Conservation (phyloP, 2,888 invertebrate species). For the Zeuzera pyrina region DNA sequence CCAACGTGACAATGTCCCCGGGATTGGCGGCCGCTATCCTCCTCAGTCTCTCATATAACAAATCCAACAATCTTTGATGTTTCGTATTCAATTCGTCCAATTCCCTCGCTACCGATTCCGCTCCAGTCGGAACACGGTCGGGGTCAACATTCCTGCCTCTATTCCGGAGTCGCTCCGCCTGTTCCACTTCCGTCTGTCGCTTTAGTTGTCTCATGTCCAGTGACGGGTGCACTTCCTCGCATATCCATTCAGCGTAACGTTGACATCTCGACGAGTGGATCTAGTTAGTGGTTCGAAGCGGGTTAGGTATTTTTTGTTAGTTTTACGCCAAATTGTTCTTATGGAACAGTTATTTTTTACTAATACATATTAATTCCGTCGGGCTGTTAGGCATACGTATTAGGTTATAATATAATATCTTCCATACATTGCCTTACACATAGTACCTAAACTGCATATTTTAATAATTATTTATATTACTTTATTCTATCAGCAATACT, state of each 20-base stretch:
- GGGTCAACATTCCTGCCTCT: conserved; percentile 34
- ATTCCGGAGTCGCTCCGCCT: conserved; percentile 47
- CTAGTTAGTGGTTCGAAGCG: conserved; percentile 74
- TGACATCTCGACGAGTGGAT: conserved; percentile 89
- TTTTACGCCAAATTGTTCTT: too few species aligned
- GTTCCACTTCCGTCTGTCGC: conserved; percentile 52
- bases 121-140: conserved; percentile 62
- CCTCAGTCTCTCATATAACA: conserved; percentile 79
- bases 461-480: too few species aligned
- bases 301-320: conserved; percentile 70
- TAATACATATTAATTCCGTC: too few species aligned
- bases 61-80: conserved; percentile 80
- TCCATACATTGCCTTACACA: too few species aligned
- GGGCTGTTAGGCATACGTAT: too few species aligned
- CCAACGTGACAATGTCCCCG: conserved; percentile 83
- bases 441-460: too few species aligned
- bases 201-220: conserved; percentile 74
- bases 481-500: too few species aligned
- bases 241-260: conserved; percentile 86
- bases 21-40: conserved; percentile 79
- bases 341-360: too few species aligned
- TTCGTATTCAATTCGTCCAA: conserved; percentile 86
- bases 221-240: conserved; percentile 87
- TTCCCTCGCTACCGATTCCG: conserved; percentile 83
- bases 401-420: too few species aligned